phyloP scores from a whole-genome alignment of 2,113 vertebrate species.

The Aspiorhynchus laticeps region DNA sequence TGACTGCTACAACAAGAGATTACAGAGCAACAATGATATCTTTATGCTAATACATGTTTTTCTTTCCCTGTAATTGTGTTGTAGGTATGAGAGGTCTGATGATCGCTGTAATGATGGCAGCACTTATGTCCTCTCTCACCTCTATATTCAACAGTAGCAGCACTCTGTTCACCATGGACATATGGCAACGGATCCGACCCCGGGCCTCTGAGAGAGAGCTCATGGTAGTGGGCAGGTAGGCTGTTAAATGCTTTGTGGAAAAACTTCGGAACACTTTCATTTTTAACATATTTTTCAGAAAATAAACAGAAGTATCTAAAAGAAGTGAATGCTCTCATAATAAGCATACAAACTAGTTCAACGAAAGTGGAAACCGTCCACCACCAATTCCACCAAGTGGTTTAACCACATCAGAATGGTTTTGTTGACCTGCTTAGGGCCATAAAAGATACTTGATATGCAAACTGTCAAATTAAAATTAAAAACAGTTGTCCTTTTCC shows the following conservation, averaged over 20 bases:
- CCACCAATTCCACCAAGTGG: background rate
- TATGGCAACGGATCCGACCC: conserved; percentile 82
- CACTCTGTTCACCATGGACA: conserved; percentile 90
- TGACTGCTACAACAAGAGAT: too few species aligned
- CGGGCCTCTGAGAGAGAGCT: conserved; percentile 86
- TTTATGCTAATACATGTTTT: background rate
- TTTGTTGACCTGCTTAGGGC: background rate
- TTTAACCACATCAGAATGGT: background rate
- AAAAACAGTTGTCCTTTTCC: background rate
- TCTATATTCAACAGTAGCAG: conserved; percentile 98
- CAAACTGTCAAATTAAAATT: background rate
- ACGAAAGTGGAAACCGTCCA: background rate
- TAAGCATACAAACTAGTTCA: background rate
- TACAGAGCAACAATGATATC: too few species aligned
- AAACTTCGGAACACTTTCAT: background rate
- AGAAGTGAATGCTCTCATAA: background rate
- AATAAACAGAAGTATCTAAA: background rate
- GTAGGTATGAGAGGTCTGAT: conserved; percentile 91
- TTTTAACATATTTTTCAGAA: background rate
- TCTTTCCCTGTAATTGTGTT: background rate
- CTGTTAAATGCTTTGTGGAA: background rate
- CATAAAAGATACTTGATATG: background rate
- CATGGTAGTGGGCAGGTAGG: conserved; percentile 93
- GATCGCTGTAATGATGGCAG: conserved; percentile 93
- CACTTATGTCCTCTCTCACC: conserved; percentile 95